Conservation (phyloP, 2,797 vertebrate genomes). For the Meda fulgida region DNA sequence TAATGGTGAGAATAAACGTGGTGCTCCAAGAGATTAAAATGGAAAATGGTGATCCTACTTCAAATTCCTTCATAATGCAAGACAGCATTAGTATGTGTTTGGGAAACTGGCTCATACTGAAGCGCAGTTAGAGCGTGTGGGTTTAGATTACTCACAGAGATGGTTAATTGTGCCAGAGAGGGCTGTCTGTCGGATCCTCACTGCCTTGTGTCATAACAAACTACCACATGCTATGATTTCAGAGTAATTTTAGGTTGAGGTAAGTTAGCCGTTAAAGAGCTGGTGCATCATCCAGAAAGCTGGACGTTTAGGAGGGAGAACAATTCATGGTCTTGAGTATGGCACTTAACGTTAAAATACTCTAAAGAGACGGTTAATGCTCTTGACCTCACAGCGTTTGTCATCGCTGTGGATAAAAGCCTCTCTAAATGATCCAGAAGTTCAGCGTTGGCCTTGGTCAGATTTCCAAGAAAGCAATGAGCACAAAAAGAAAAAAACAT, state of each 20-base stretch:
- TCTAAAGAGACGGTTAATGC: background rate
- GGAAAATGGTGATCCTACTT: background rate
- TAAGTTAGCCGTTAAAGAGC: conserved; percentile 21
- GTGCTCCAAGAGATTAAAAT: background rate
- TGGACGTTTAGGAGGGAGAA: background rate
- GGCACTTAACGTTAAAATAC: background rate
- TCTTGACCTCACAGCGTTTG: background rate
- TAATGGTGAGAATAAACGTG: background rate
- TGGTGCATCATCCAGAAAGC: background rate
- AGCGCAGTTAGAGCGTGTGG: conserved; percentile 20
- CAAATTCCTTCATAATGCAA: background rate
- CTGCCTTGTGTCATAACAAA: conserved; percentile 36
- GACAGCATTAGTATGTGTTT: conserved; percentile 10
- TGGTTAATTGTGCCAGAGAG: conserved; percentile 26
- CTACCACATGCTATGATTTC: conserved; percentile 34
- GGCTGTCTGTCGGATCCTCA: conserved; percentile 34
- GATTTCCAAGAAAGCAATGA: conserved; percentile 9
- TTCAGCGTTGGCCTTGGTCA: background rate
- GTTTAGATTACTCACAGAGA: conserved; percentile 34
- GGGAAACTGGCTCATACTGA: conserved; percentile 25
- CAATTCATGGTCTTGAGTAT: background rate
- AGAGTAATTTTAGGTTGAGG: conserved; percentile 36
- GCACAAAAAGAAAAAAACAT: conserved; percentile 8
- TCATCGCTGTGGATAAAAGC: background rate
- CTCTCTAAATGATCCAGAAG: background rate